Evolutionary conservation across 1,140 invertebrate genomes (phyloP).

Genomic region (Danaus melanippus): DNA sequence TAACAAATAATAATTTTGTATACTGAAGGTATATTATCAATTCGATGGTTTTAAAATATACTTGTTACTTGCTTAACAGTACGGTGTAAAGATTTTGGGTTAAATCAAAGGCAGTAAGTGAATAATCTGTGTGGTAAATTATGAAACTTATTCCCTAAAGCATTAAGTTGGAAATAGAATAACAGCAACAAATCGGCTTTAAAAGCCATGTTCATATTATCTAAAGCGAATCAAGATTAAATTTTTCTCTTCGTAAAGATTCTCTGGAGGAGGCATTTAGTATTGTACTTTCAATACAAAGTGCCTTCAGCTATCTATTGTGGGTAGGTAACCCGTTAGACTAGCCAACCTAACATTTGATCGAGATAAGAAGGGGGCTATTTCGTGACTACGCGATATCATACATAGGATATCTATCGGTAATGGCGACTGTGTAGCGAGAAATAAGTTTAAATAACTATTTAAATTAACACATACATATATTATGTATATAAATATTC

Average conservation of each 20-base stretch:
- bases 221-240: slow-evolving; percentile 17
- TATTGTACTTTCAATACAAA: slow-evolving; percentile 24
- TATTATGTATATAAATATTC: background rate
- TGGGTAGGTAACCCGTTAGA: slow-evolving; percentile 26
- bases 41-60: too few species aligned
- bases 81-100: too few species aligned
- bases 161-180: too few species aligned
- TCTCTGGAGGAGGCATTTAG: slow-evolving; percentile 15
- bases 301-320: slow-evolving; percentile 24
- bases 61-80: too few species aligned
- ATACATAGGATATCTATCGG: background rate
- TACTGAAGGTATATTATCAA: too few species aligned
- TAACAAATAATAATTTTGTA: too few species aligned
- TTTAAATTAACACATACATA: background rate
- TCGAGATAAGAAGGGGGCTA: slow-evolving; percentile 19
- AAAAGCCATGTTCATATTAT: slow-evolving; percentile 3
- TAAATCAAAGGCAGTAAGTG: too few species aligned
- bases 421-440: too few species aligned
- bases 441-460: too few species aligned
- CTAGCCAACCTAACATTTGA: slow-evolving; percentile 23
- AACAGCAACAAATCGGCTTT: background rate
- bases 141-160: too few species aligned
- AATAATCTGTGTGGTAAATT: too few species aligned
- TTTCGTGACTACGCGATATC: slow-evolving; percentile 15
- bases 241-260: slow-evolving; percentile 14